A percentile compares a stretch with the other conserved stretches of the same genome.
Evolutionary conservation across 2,888 invertebrate species (phyloP).

Genomic region (Drosophila mercatorum): DNA sequence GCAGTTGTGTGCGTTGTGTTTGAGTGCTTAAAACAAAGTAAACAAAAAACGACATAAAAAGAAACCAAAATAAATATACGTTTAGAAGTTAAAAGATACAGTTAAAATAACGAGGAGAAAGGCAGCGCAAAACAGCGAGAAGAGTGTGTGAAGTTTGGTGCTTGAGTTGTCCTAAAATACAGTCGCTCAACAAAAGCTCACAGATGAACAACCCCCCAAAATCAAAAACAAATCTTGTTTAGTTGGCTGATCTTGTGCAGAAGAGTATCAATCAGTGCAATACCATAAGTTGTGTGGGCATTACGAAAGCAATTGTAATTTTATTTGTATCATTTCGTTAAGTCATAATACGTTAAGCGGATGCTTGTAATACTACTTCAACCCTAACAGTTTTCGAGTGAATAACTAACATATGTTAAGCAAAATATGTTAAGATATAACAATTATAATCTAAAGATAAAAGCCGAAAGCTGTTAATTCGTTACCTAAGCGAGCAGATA

Average conservation of each 20-base stretch:
- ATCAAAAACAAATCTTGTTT: constrained; percentile 57
- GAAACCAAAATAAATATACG: constrained; percentile 71
- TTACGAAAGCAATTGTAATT: constrained; percentile 57
- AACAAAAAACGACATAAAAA: constrained; percentile 33
- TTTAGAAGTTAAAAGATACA: constrained; percentile 47
- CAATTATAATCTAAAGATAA: not conserved
- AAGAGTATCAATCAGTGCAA: constrained; percentile 47
- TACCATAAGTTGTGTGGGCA: constrained; percentile 45
- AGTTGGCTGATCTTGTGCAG: constrained; percentile 54
- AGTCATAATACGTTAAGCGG: not conserved
- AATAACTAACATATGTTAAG: not conserved
- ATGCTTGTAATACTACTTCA: not conserved
- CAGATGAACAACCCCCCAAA: constrained; percentile 15
- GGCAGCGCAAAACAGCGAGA: constrained; percentile 17
- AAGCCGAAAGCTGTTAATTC: not conserved
- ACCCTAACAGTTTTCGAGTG: not conserved
- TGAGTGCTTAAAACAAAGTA: constrained; percentile 40
- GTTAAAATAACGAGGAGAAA: constrained; percentile 20
- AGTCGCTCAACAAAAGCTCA: constrained; percentile 38
- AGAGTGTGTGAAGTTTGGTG: constrained; percentile 39
- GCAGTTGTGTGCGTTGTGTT: constrained; percentile 43
- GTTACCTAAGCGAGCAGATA: not conserved
- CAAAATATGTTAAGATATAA: not conserved
- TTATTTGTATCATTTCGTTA: not conserved
- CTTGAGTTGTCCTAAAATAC: constrained; percentile 32